phyloP scores from a whole-genome alignment of 2,888 invertebrate genomes.

The Argynnis bischoffii region DNA sequence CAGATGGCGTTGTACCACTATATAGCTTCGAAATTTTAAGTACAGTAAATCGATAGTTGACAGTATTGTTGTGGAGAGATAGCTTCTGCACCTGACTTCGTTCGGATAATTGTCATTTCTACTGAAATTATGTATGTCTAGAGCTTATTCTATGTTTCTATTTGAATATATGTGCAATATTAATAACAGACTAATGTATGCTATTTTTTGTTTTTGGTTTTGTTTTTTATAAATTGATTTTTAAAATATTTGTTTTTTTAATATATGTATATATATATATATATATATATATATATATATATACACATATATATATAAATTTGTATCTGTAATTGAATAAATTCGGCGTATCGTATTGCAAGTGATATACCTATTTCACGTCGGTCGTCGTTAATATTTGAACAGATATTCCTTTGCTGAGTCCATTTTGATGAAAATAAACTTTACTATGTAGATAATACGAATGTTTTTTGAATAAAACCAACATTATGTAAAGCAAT shows the following conservation, averaged over 20 bases:
- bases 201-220: too few species aligned
- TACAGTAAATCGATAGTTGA: conserved; percentile 42
- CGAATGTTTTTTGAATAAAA: conserved; percentile 48
- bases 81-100: not conserved
- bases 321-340: conserved; percentile 36
- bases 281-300: too few species aligned
- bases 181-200: too few species aligned
- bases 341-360: conserved; percentile 41
- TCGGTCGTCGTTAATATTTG: conserved; percentile 63
- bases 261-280: too few species aligned
- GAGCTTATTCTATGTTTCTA: too few species aligned
- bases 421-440: conserved; percentile 45
- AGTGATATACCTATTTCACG: conserved; percentile 61
- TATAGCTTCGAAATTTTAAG: conserved; percentile 41
- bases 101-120: not conserved
- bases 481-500: conserved; percentile 54
- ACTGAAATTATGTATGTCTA: too few species aligned
- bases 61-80: conserved; percentile 7
- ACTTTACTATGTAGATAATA: conserved; percentile 44
- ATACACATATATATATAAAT: too few species aligned
- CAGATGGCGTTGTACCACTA: conserved; percentile 48
- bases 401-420: conserved; percentile 58
- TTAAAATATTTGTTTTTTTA: too few species aligned
- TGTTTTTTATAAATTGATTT: too few species aligned
- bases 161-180: too few species aligned